Percentiles rank a stretch among this genome's conserved stretches.
phyloP scores from a whole-genome alignment of 2,888 invertebrate genomes.

The Agonopterix heracliana region DNA sequence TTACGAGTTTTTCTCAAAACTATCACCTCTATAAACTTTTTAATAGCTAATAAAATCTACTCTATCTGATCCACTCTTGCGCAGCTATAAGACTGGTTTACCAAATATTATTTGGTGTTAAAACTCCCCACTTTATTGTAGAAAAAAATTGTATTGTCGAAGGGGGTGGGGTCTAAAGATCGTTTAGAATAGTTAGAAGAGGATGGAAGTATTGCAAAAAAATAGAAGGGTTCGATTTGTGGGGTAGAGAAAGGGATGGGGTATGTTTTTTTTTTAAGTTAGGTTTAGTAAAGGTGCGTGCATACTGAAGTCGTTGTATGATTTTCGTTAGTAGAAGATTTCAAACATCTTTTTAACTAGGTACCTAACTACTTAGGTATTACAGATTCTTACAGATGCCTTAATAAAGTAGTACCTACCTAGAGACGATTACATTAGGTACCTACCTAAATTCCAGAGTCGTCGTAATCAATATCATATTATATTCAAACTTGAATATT shows the following conservation, averaged over 20 bases:
- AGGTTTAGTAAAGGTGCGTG: slow-evolving; percentile 12
- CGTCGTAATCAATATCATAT: no score
- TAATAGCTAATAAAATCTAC: no score
- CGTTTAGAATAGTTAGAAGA: slow-evolving; percentile 17
- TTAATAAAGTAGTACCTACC: no score
- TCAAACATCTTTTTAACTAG: no score
- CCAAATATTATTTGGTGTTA: slow-evolving; percentile 15
- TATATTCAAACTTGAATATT: no score
- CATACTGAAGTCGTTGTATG: slow-evolving; percentile 5
- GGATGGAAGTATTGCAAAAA: slow-evolving; percentile 24
- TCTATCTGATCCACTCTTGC: slow-evolving; percentile 25
- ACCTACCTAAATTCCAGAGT: no score
- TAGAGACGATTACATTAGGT: no score
- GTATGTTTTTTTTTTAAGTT: slow-evolving; percentile 11
- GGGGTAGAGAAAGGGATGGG: slow-evolving; percentile 24
- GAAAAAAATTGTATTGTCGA: slow-evolving; percentile 26
- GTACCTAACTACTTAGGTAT: no score
- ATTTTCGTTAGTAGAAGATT: no score
- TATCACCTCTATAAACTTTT: no score
- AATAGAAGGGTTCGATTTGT: slow-evolving; percentile 5
- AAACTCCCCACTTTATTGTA: slow-evolving; percentile 22
- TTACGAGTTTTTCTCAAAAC: no score
- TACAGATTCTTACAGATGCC: no score
- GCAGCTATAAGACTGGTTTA: slow-evolving; percentile 19
- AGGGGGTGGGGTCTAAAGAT: slow-evolving; percentile 33